Conservation (phyloP, 2,888 invertebrate species). For the Stenurella melanura region DNA sequence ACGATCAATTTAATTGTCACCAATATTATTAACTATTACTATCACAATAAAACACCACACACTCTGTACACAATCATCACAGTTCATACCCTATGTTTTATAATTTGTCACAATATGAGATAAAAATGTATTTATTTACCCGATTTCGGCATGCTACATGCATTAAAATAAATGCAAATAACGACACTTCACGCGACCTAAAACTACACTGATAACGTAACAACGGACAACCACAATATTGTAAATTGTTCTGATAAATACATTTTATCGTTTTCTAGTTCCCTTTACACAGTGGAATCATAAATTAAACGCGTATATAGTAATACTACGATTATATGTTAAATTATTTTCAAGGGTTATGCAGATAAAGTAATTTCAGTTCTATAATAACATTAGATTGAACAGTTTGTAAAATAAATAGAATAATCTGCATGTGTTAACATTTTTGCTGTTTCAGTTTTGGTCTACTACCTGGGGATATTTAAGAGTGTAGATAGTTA, state of each 20-base stretch:
- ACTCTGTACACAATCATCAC: not conserved
- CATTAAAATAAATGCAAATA: slow-evolving; percentile 38
- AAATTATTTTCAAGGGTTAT: too few relatives aligned
- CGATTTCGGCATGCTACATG: slow-evolving; percentile 50
- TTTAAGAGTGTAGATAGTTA: too few relatives aligned
- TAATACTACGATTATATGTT: not conserved
- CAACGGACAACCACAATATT: slow-evolving; percentile 38
- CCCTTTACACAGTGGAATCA: slow-evolving; percentile 34
- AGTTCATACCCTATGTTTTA: not conserved
- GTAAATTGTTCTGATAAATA: slow-evolving; percentile 50
- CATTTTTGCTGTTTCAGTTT: too few relatives aligned
- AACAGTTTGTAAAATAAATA: too few relatives aligned
- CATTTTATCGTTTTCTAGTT: slow-evolving; percentile 46
- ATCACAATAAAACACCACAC: not conserved
- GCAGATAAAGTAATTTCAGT: too few relatives aligned
- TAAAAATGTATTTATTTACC: slow-evolving; percentile 44
- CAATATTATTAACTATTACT: too few relatives aligned
- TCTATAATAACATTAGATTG: too few relatives aligned
- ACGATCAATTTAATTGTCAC: not conserved
- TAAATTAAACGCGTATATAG: not conserved
- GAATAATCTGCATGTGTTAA: too few relatives aligned
- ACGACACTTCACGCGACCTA: slow-evolving; percentile 44
- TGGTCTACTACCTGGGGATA: too few relatives aligned
- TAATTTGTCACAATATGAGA: not conserved
- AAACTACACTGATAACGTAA: slow-evolving; percentile 47